Evolutionary conservation across 2,113 vertebrate genomes (phyloP).

Genomic region (Nyctibius bracteatus): DNA sequence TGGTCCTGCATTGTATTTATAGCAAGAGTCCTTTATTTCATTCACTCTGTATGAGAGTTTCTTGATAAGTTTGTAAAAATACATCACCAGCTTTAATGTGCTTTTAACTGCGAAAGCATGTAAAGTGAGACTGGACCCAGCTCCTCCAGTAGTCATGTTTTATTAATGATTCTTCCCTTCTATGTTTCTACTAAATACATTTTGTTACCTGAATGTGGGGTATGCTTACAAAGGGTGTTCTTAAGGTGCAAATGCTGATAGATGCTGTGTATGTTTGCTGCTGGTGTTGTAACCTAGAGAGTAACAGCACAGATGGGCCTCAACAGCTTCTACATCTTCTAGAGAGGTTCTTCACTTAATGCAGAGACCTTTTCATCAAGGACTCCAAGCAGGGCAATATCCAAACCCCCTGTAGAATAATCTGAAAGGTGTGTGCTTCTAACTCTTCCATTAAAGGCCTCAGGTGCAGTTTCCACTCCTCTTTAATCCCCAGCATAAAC

Average conservation of each 20-base stretch:
- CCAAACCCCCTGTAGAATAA: not conserved
- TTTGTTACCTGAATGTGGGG: not conserved
- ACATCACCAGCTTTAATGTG: not conserved
- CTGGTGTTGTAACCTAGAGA: not conserved
- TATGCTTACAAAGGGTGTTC: not conserved
- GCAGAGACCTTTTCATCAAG: not conserved
- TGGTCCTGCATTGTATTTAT: not conserved
- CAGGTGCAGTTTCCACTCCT: not conserved
- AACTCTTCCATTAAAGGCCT: not conserved
- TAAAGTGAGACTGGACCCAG: not conserved
- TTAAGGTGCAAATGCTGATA: not conserved
- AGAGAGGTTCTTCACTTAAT: not conserved
- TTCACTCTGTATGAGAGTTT: not conserved
- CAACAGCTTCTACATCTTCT: not conserved
- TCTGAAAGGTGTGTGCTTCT: not conserved
- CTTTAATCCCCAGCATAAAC: not conserved
- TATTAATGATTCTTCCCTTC: not conserved
- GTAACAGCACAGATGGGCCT: not conserved
- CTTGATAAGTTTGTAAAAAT: not conserved
- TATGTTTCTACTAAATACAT: fast-evolving
- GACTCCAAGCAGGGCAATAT: not conserved
- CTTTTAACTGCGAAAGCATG: not conserved
- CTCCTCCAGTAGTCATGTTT: not conserved
- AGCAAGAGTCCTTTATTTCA: not conserved
- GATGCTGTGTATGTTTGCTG: not conserved